A percentile compares a stretch with the other conserved stretches of the same genome.
Conservation (phyloP, 2,797 vertebrate genomes). For the Numenius phaeopus region DNA sequence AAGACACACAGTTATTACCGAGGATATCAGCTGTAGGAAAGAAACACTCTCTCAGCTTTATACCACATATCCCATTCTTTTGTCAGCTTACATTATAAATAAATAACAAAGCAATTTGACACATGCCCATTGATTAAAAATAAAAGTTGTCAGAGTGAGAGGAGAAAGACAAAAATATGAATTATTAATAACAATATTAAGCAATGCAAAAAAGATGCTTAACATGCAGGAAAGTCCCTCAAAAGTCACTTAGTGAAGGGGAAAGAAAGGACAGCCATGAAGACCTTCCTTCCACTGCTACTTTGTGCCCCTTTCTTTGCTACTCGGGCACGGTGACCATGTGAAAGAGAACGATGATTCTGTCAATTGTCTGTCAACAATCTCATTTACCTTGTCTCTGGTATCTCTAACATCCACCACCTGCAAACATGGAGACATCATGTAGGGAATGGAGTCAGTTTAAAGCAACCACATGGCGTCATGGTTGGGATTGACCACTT, state of each 20-base stretch:
- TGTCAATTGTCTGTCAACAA: not conserved
- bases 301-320: not conserved
- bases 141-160: conserved; percentile 85
- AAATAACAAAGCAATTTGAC: conserved; percentile 85
- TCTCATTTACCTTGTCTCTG: not conserved
- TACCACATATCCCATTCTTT: conserved; percentile 75
- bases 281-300: not conserved
- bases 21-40: conserved; percentile 63
- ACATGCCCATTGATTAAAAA: conserved; percentile 85
- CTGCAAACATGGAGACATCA: not conserved
- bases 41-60: conserved; percentile 70
- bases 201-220: conserved; percentile 79
- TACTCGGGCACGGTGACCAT: not conserved
- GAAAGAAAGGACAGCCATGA: conserved; percentile 58
- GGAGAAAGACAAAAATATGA: conserved; percentile 83
- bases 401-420: not conserved
- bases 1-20: conserved; percentile 45
- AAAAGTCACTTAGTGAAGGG: conserved; percentile 77
- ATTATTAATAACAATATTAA: conserved; percentile 85
- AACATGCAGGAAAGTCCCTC: conserved; percentile 78
- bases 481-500: not conserved
- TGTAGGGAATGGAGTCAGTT: not conserved
- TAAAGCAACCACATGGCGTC: fast-evolving
- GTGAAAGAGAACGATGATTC: not conserved
- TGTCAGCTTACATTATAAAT: conserved; percentile 83